phyloP scores from a whole-genome alignment of 2,888 invertebrate genomes.

The Eupithecia abbreviata region DNA sequence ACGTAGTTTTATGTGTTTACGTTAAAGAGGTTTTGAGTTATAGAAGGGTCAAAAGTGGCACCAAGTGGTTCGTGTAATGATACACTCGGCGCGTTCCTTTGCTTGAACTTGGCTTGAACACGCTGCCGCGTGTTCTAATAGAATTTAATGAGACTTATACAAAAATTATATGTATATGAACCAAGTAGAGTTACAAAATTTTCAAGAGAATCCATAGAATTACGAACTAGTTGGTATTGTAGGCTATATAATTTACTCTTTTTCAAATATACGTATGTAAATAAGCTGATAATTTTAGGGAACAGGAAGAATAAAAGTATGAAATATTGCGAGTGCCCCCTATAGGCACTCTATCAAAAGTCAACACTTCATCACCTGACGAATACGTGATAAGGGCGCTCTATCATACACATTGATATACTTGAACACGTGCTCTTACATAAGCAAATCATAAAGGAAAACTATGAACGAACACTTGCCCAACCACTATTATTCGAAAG shows the following conservation, averaged over 20 bases:
- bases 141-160: too few relatives aligned
- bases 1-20: too few relatives aligned
- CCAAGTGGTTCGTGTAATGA: too few relatives aligned
- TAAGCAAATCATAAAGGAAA: not conserved
- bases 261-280: not conserved
- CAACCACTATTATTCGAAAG: not conserved
- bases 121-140: too few relatives aligned
- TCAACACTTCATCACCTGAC: not conserved
- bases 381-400: not conserved
- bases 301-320: not conserved
- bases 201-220: not conserved
- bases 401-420: not conserved
- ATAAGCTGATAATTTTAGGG: not conserved
- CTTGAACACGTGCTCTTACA: not conserved
- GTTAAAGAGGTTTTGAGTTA: too few relatives aligned
- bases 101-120: too few relatives aligned
- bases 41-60: too few relatives aligned
- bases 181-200: not conserved
- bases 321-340: not conserved
- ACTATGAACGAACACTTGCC: not conserved
- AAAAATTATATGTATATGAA: not conserved
- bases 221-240: not conserved
- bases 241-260: not conserved
- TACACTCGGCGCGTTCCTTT: too few relatives aligned
- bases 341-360: not conserved